Evolutionary conservation across 37 sponge, comb jelly and placozoan species (phyloP), one percentile per base, ranked within the genome.

Genomic region (Beroe forskalii): DNA sequence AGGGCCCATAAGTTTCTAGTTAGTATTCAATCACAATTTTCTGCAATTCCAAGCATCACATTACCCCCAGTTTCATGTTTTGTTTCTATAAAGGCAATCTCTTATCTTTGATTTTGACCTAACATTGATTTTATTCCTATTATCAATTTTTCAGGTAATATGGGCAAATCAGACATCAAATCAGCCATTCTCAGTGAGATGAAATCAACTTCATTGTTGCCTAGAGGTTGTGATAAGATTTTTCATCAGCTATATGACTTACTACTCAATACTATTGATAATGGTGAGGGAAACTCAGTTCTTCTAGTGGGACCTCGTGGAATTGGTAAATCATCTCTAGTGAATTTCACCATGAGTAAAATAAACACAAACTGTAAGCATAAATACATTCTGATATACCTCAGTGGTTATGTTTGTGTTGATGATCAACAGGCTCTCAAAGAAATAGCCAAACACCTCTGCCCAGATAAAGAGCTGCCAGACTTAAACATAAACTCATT

Each of bases 301-400:
- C 93, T 97, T 0, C 60, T 97, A 0, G 67, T 95, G 41, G 98
- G 95, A 19, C 93, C 94, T 24, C 67, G 93, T 19, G 96, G 94
- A 4, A 40, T 66, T 36, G 98, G 98, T 1, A 97, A 97, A 40
- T 69, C 95, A 67, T 90, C 91, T 91, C 94, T 96, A 76, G 90
- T 80, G 1, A 80, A 80, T 30, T 43, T 35, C 55, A 80, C 86
- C 19, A 41, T 80, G 20, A 48, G 42, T 0, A 80, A 83, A 38
- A 38, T 94, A 24, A 61, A 64, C 24, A 17, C 36, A 30, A 48
- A 90, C 35, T 91, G 90, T 62, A 90, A 69, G n/a, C 41, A 67
- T 0, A 92, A 91, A 30, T 94, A 42, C 37, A 66, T 93, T 90
- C 62, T 38, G 19, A 91, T 95, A 17, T 43, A 92, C 39, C 62